phyloP scores from a whole-genome alignment of 2,113 vertebrate species.

The Zosterops hypoxanthus region DNA sequence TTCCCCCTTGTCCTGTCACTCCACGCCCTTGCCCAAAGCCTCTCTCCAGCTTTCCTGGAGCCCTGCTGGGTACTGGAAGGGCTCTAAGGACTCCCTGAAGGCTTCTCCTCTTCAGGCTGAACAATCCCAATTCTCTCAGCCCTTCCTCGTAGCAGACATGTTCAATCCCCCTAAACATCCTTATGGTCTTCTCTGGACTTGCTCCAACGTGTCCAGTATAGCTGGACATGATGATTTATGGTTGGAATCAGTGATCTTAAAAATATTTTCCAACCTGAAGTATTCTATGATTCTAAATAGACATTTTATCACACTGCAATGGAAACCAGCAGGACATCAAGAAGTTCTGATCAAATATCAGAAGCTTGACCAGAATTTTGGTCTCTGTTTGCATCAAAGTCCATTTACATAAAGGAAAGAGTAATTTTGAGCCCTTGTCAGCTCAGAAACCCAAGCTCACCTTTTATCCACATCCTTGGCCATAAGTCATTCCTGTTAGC shows the following conservation, averaged over 20 bases:
- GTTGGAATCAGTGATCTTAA: neutral
- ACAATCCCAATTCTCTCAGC: neutral
- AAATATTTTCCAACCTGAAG: neutral
- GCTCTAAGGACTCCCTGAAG: neutral
- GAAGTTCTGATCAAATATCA: neutral
- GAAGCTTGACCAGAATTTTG: neutral
- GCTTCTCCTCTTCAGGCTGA: neutral
- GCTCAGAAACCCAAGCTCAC: neutral
- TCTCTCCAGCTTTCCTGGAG: neutral
- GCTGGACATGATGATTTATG: neutral
- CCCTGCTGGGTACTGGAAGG: neutral
- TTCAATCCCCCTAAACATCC: neutral
- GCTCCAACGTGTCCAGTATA: no score
- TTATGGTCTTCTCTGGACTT: neutral
- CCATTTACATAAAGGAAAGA: neutral
- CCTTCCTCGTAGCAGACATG: fast-evolving
- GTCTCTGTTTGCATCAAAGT: neutral
- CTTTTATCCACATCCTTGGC: slow-evolving; percentile 8
- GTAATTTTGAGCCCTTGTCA: neutral
- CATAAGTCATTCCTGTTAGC: slow-evolving; percentile 63
- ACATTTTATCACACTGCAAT: neutral
- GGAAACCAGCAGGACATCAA: neutral
- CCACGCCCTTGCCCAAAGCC: neutral
- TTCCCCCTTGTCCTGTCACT: fast-evolving
- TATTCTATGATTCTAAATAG: neutral